These are phyloP conservation scores for Propsilocerus akamusi DNA, from an alignment of 1,140 invertebrate genomes.

Conservation along the genomic window DNA sequence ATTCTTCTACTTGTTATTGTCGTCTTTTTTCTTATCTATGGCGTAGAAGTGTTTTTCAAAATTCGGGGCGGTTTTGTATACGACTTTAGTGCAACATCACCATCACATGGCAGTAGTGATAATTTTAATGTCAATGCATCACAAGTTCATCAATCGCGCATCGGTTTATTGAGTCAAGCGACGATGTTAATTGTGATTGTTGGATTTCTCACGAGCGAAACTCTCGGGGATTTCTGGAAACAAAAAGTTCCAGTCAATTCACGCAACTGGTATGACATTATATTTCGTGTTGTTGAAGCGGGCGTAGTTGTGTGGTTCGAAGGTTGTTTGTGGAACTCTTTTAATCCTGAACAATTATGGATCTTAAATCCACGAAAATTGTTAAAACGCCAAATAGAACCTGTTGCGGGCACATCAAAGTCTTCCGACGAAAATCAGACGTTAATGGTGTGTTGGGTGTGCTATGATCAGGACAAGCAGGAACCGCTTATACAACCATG, in stretches of 20 bases:
- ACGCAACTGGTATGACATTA: conserved; percentile 78
- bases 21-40: conserved; percentile 86
- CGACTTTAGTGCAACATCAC: conserved; percentile 18
- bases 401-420: conserved; percentile 19
- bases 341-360: conserved; percentile 71
- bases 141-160: conserved; percentile 77
- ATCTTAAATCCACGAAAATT: conserved; percentile 80
- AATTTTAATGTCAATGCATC: conserved; percentile 51
- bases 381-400: conserved; percentile 37
- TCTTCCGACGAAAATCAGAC: conserved; percentile 26
- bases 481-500: conserved; percentile 81
- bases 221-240: conserved; percentile 81
- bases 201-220: conserved; percentile 76
- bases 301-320: conserved; percentile 91
- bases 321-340: conserved; percentile 27
- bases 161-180: conserved; percentile 75
- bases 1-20: conserved; percentile 78
- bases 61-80: conserved; percentile 37
- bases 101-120: conserved; percentile 12
- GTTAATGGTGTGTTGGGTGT: conserved; percentile 66
- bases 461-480: conserved; percentile 63
- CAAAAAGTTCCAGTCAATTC: conserved; percentile 72
- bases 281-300: conserved; percentile 80
- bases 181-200: conserved; percentile 68
- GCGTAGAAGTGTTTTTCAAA: conserved; percentile 89